Base-by-base conservation (phyloP, 2,113 vertebrate genomes). In the Apodemus sylvaticus region DNA sequence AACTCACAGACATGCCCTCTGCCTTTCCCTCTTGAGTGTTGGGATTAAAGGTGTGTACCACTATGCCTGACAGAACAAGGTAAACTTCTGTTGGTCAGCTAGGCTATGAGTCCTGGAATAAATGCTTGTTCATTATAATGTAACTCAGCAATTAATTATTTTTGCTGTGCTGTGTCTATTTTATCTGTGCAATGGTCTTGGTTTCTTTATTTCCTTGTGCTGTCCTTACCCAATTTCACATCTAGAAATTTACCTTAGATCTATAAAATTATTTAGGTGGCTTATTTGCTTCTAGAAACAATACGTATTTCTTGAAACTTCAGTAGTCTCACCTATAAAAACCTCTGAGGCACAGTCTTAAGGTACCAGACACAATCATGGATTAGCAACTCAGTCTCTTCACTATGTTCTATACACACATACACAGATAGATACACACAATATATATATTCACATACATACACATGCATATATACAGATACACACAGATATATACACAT, bases 271-370 rank as follows among this genome's bases (percentile, higher is more conserved):
- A 76, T 51, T 81, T 64, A 12, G 55, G n/a, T 51, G 42, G 7
- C 9, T 87, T 86, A 51, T 91, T 62, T 68, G 66, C 45, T 88
- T 93, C 92, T 17, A 70, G 83, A 94, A 93, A 88, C 36, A 95
- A 82, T 29, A 73, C 0, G 29, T 24, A 53, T 22, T 51, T 82
- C n/a, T 88, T 77, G 42, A 95, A 95, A 86, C 14, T 58, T 76
- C 62, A 60, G 45, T 76, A 89, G 89, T 26, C 31, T 89, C 58
- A 88, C 19, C 86, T 93, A 16, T 93, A 60, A 89, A 93, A 86
- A 83, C 42, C 76, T 82, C 55, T 74, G 82, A 76, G 22, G 87
- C 39, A 90, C 26, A 53, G 29, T 36, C 62, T 90, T 90, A 36
- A 51, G 29, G 26, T 22, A 91, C 86, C 0, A 1, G 2, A 91